phyloP scores from a whole-genome alignment of 2,113 vertebrate species.

The Ramphastos sulfuratus region DNA sequence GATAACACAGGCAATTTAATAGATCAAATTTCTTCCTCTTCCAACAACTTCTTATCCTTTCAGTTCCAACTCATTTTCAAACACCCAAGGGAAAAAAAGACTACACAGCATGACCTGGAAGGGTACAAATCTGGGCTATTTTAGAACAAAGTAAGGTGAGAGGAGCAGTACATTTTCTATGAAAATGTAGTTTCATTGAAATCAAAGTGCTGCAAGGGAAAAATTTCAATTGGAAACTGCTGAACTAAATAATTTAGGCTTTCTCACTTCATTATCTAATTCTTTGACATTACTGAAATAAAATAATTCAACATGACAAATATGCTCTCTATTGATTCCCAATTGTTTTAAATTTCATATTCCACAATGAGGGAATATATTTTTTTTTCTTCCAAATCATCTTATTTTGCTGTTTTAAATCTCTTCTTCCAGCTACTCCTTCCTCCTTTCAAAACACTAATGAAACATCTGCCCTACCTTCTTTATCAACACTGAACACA shows the following conservation, averaged over 20 bases:
- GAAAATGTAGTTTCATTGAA: slow-evolving; percentile 42
- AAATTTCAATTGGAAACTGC: background rate
- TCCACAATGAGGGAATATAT: background rate
- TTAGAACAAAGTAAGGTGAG: slow-evolving; percentile 44
- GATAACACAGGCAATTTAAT: slow-evolving; percentile 27
- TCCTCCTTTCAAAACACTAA: background rate
- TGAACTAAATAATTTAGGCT: slow-evolving; percentile 30
- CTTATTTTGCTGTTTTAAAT: background rate
- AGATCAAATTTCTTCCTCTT: slow-evolving; percentile 15
- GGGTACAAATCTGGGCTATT: slow-evolving; percentile 12
- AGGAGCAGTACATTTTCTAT: slow-evolving; percentile 7
- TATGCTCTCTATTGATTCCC: background rate
- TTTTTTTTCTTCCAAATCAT: background rate
- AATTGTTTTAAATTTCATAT: background rate
- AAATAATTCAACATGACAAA: background rate
- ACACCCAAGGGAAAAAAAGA: background rate
- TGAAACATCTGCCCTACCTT: background rate
- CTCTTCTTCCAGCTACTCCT: background rate
- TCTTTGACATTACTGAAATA: background rate
- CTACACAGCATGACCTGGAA: slow-evolving; percentile 17
- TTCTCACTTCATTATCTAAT: slow-evolving; percentile 16
- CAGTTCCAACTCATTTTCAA: slow-evolving; percentile 41
- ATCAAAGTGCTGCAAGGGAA: slow-evolving; percentile 29
- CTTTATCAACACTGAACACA: background rate
- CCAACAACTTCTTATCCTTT: slow-evolving; percentile 17